phyloP scores from a whole-genome alignment of 2,797 vertebrate species.

The Sarcoramphus papa region DNA sequence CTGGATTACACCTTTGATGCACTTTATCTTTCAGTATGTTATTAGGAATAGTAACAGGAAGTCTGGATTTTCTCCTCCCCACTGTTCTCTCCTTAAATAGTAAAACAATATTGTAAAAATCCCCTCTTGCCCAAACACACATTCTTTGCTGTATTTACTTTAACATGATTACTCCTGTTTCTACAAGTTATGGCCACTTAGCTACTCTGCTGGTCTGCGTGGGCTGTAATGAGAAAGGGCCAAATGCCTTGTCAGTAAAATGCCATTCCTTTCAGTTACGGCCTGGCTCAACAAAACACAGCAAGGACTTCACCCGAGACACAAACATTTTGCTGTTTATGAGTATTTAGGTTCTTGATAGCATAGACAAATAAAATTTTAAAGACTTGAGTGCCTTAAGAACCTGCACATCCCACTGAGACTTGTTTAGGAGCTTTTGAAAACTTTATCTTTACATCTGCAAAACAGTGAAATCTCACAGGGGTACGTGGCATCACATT shows the following conservation, averaged over 20 bases:
- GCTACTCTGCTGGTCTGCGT: not conserved
- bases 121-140: not conserved
- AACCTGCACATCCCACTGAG: not conserved
- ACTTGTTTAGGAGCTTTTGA: not conserved
- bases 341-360: not conserved
- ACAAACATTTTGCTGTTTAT: not conserved
- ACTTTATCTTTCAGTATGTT: not conserved
- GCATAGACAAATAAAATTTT: not conserved
- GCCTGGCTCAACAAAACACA: not conserved
- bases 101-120: not conserved
- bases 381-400: not conserved
- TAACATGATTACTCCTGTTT: not conserved
- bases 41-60: not conserved
- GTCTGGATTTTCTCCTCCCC: not conserved
- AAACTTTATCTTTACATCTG: not conserved
- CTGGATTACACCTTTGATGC: not conserved
- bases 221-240: not conserved
- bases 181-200: not conserved
- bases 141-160: not conserved
- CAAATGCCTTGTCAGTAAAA: rapidly evolving
- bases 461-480: not conserved
- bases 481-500: rapidly evolving
- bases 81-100: not conserved
- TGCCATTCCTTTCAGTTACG: too few relatives aligned
- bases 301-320: not conserved